Evolutionary conservation across 2,113 vertebrate species (phyloP).

Genomic region (Ornithorhynchus anatinus): DNA sequence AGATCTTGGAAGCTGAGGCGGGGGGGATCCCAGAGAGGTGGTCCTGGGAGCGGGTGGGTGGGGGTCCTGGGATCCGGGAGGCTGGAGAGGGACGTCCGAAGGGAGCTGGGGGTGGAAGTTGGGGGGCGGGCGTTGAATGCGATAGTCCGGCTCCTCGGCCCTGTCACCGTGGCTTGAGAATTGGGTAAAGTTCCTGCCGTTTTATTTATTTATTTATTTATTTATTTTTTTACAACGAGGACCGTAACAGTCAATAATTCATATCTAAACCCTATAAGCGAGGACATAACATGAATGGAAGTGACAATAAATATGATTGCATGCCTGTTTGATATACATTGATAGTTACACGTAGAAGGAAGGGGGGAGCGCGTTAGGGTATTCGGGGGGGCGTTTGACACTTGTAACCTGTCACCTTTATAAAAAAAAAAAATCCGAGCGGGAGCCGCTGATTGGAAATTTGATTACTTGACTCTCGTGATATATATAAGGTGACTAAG

Average conservation of each 20-base stretch:
- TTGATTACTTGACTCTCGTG: constrained; percentile 63
- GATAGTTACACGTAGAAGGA: constrained; percentile 70
- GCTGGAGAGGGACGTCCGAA: not conserved
- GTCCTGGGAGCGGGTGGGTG: too few relatives aligned
- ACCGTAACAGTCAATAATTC: constrained; percentile 76
- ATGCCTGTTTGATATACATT: constrained; percentile 71
- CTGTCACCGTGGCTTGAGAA: constrained; percentile 31
- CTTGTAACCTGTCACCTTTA: not conserved
- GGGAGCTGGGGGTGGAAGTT: not conserved
- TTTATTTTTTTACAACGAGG: constrained; percentile 59
- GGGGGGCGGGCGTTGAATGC: not conserved
- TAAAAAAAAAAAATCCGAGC: constrained; percentile 45
- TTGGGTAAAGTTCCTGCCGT: constrained; percentile 50
- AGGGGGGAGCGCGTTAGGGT: not conserved
- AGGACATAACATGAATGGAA: constrained; percentile 78
- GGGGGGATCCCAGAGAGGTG: too few relatives aligned
- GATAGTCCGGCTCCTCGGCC: not conserved
- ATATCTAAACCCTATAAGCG: constrained; percentile 75
- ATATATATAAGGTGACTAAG: constrained; percentile 63
- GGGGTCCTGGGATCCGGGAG: too few relatives aligned
- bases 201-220: constrained; percentile 21
- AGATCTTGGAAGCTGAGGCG: too few relatives aligned
- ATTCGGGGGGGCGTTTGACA: not conserved
- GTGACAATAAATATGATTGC: constrained; percentile 82
- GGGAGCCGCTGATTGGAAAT: constrained; percentile 57